phyloP scores from a whole-genome alignment of 1,140 invertebrate species.

The Drosophila pseudoananassae region DNA sequence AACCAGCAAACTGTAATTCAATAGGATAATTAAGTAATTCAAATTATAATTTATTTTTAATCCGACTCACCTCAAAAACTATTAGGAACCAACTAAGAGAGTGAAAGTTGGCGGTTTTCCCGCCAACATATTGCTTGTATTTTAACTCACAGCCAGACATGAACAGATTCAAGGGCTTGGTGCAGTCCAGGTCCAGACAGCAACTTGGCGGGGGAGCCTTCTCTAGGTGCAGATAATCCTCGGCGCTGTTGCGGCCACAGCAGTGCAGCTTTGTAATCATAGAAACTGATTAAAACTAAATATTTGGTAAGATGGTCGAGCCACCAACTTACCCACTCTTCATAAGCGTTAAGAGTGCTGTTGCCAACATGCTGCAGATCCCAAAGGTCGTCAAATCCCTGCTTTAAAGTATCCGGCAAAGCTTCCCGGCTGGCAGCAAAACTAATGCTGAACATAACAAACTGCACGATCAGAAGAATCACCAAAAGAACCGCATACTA shows the following conservation, averaged over 20 bases:
- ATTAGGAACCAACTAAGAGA: conserved; percentile 72
- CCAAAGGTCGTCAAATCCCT: conserved; percentile 77
- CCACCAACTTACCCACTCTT: conserved; percentile 67
- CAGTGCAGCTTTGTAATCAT: conserved; percentile 59
- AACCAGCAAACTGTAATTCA: conserved; percentile 66
- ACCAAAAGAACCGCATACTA: conserved; percentile 75
- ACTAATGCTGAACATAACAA: conserved; percentile 72
- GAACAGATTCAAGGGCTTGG: conserved; percentile 58
- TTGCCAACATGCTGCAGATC: conserved; percentile 46
- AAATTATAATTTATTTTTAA: not conserved
- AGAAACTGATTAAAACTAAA: not conserved
- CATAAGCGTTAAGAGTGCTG: conserved; percentile 58
- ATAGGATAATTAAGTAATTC: conserved; percentile 1
- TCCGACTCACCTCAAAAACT: conserved; percentile 54
- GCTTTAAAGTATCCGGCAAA: conserved; percentile 48
- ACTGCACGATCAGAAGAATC: conserved; percentile 66
- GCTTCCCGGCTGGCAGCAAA: conserved; percentile 58
- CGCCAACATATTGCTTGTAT: conserved; percentile 63
- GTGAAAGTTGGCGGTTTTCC: conserved; percentile 67
- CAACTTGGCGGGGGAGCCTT: conserved; percentile 60
- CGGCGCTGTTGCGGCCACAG: conserved; percentile 70
- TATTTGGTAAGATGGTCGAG: fast-evolving
- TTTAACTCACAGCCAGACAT: conserved; percentile 64
- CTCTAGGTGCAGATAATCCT: conserved; percentile 69
- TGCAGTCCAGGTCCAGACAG: conserved; percentile 66